phyloP scores from a whole-genome alignment of 2,888 invertebrate species.

The Lamellibrachia columna region DNA sequence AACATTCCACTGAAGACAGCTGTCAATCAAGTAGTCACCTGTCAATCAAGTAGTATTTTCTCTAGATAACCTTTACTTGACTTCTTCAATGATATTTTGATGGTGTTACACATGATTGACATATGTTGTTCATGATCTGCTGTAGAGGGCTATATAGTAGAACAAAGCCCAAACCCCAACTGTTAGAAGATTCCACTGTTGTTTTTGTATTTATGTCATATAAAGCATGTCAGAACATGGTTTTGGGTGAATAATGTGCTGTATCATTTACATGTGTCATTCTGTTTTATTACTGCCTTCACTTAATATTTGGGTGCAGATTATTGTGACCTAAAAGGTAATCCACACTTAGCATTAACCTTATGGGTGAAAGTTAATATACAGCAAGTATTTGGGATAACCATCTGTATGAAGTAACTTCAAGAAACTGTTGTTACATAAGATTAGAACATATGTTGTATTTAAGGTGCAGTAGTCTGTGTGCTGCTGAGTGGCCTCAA shows the following conservation, averaged over 20 bases:
- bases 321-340: neutral
- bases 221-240: neutral
- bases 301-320: neutral
- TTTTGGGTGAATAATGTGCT: neutral
- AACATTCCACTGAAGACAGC: neutral
- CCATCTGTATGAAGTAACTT: neutral
- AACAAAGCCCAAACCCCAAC: neutral
- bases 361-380: neutral
- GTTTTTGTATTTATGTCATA: neutral
- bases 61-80: neutral
- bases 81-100: neutral
- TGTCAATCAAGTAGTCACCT: neutral
- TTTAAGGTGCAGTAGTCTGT: neutral
- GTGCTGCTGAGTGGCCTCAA: neutral
- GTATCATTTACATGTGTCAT: neutral
- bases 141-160: neutral
- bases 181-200: neutral
- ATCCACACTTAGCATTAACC: neutral
- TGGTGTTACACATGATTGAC: neutral
- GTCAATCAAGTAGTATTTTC: neutral
- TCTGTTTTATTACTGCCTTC: neutral
- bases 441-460: neutral
- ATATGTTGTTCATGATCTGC: neutral
- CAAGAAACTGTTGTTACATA: neutral
- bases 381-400: neutral